Evolutionary conservation across 2,888 invertebrate species (phyloP).

Genomic region (Rotaria magnacalcarata): DNA sequence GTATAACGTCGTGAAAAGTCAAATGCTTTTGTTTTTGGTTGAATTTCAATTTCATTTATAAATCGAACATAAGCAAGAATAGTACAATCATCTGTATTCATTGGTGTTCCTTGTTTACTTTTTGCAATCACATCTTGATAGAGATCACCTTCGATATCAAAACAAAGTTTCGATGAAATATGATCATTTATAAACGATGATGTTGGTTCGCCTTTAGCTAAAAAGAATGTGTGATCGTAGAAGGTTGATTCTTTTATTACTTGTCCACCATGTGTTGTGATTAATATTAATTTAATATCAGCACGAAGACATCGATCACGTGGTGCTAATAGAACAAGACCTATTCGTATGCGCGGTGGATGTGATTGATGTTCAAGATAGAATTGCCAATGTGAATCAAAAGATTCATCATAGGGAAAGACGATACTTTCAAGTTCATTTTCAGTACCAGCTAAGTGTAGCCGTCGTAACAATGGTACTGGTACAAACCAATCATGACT

Average conservation of each 20-base stretch:
- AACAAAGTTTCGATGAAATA: neutral
- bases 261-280: conserved; percentile 7
- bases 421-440: neutral
- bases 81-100: neutral
- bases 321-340: neutral
- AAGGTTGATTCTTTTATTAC: neutral
- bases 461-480: neutral
- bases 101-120: neutral
- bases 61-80: conserved; percentile 16
- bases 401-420: neutral
- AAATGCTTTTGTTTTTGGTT: conserved; percentile 17
- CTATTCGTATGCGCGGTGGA: neutral
- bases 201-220: neutral
- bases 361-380: conserved; percentile 10
- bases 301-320: conserved; percentile 19
- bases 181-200: neutral
- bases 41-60: neutral
- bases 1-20: conserved; percentile 10
- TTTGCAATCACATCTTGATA: neutral
- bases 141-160: neutral
- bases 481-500: neutral
- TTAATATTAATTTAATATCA: neutral
- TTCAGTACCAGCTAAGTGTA: neutral
- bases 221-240: neutral
- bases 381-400: neutral